Conservation (phyloP, 2,113 vertebrate species). For the Promerops cafer region DNA sequence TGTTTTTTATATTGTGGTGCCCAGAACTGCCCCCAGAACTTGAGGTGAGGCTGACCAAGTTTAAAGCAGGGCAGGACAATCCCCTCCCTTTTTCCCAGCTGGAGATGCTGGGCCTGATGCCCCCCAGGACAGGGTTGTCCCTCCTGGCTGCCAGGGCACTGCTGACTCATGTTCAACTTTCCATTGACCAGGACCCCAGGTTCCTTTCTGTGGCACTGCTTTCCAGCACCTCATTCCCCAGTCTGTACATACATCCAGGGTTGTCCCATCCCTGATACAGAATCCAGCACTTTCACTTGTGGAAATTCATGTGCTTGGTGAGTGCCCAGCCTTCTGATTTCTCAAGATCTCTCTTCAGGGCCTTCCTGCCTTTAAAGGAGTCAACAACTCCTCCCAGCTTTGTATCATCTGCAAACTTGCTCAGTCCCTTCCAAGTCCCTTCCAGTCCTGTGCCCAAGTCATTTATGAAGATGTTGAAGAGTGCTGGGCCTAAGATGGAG, state of each 20-base stretch:
- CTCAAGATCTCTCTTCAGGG: no score
- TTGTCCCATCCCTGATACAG: fast-evolving
- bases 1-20: not conserved
- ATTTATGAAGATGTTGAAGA: not conserved
- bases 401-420: not conserved
- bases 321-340: no score
- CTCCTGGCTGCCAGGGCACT: not conserved
- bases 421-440: not conserved
- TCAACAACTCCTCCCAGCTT: not conserved
- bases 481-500: fast-evolving
- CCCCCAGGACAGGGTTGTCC: fast-evolving
- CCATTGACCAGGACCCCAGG: fast-evolving
- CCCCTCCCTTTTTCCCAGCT: not conserved
- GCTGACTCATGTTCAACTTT: fast-evolving
- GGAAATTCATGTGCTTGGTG: not conserved
- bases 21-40: fast-evolving
- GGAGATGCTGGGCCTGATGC: not conserved
- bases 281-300: not conserved
- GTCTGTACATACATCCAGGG: fast-evolving
- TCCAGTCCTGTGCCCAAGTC: not conserved
- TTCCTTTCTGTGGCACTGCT: not conserved
- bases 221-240: not conserved
- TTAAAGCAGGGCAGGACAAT: not conserved
- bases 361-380: not conserved
- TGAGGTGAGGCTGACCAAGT: fast-evolving